phyloP scores from a whole-genome alignment of 2,888 invertebrate genomes.

The Xylocampa areola region DNA sequence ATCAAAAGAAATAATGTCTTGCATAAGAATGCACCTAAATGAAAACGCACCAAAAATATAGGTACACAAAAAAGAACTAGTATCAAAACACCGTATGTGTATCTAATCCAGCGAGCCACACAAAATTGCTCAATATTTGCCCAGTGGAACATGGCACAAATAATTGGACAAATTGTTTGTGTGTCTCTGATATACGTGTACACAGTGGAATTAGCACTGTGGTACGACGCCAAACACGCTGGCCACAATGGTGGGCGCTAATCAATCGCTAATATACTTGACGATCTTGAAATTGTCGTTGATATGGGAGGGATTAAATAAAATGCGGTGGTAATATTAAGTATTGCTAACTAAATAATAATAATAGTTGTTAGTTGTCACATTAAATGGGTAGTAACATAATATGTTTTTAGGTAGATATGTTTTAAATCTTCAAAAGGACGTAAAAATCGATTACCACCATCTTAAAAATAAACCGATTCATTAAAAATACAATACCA shows the following conservation, averaged over 20 bases:
- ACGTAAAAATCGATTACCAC: too few relatives aligned
- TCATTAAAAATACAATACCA: too few relatives aligned
- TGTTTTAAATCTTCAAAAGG: too few relatives aligned
- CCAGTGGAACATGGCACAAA: slow-evolving; percentile 67
- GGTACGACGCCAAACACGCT: slow-evolving; percentile 48
- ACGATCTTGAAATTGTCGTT: slow-evolving; percentile 36
- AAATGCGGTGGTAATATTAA: too few relatives aligned
- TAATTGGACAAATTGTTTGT: slow-evolving; percentile 76
- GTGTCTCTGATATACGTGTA: slow-evolving; percentile 62
- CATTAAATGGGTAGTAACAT: too few relatives aligned
- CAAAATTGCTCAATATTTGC: slow-evolving; percentile 68
- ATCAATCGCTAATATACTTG: slow-evolving; percentile 53
- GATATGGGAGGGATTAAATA: slow-evolving; percentile 14
- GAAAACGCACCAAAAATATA: background rate
- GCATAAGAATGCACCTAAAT: background rate
- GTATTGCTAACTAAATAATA: too few relatives aligned
- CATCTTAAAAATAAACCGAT: too few relatives aligned
- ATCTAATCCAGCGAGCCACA: slow-evolving; percentile 51
- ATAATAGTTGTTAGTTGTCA: too few relatives aligned
- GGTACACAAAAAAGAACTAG: slow-evolving; percentile 24
- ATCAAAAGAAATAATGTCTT: too few relatives aligned
- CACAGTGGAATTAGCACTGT: slow-evolving; percentile 54
- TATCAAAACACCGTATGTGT: slow-evolving; percentile 31
- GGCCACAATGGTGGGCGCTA: slow-evolving; percentile 47
- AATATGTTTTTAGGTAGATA: too few relatives aligned